These are phyloP conservation scores for Allophyes oxyacanthae DNA, from an alignment of 2,888 invertebrate genomes.

Conservation along the genomic window DNA sequence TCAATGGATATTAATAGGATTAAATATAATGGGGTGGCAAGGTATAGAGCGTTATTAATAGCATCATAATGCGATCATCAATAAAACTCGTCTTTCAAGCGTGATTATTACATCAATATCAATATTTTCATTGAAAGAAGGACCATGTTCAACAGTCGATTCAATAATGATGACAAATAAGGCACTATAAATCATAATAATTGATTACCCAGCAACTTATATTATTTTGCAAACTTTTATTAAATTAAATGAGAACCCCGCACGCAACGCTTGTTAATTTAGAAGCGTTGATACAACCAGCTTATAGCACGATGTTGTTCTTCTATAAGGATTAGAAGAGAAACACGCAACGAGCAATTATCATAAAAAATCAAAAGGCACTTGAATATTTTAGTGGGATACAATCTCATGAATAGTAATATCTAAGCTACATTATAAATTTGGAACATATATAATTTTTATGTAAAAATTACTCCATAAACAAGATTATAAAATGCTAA, in stretches of 20 bases:
- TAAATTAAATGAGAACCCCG: conserved; percentile 7
- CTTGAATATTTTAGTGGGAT: conserved; percentile 5
- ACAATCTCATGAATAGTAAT: conserved; percentile 10
- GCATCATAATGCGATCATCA: no score
- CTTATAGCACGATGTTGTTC: conserved; percentile 14
- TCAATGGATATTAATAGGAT: no score
- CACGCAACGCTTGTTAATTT: conserved; percentile 19
- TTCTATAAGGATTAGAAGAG: conserved; percentile 20
- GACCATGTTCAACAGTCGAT: no score
- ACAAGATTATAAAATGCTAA: no score
- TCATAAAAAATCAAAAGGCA: conserved; percentile 10
- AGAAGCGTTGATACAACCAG: conserved; percentile 12
- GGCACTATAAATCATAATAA: no score
- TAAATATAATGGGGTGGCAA: no score
- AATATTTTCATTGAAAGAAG: no score
- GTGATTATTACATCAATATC: no score
- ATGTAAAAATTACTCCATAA: neutral
- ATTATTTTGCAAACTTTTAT: conserved; percentile 3
- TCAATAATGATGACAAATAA: no score
- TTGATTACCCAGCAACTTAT: no score
- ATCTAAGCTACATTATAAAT: neutral
- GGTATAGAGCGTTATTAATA: no score
- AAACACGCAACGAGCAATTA: conserved; percentile 12
- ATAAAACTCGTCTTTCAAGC: no score
- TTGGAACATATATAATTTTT: neutral